Conservation (phyloP, 2,888 invertebrate species). For the Sialis lutaria region DNA sequence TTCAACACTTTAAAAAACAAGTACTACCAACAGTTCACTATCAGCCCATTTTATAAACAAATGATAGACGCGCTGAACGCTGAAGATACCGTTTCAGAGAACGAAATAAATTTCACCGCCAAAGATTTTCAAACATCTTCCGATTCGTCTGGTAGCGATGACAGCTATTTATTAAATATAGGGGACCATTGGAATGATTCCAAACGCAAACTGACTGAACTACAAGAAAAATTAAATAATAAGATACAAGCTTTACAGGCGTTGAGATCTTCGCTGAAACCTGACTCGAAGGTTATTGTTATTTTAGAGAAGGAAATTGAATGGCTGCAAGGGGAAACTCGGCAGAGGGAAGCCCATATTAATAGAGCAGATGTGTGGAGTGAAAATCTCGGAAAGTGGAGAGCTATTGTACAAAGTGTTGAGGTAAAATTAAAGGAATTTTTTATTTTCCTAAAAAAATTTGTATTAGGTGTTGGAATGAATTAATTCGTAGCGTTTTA, state of each 20-base stretch:
- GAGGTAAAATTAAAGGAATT: conserved; percentile 33
- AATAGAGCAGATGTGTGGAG: conserved; percentile 80
- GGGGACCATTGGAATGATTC: conserved; percentile 72
- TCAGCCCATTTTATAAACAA: conserved; percentile 69
- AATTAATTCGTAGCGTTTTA: no score
- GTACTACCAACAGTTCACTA: conserved; percentile 75
- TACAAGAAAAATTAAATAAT: conserved; percentile 70
- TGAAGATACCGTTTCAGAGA: conserved; percentile 28
- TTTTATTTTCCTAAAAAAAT: no score
- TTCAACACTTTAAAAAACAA: conserved; percentile 67
- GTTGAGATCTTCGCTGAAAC: conserved; percentile 60
- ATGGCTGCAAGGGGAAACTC: conserved; percentile 60
- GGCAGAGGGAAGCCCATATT: conserved; percentile 68
- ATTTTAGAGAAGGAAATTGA: conserved; percentile 74
- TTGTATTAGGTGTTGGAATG: no score
- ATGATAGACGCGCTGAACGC: conserved; percentile 47
- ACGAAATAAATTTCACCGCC: conserved; percentile 28
- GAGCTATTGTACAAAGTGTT: conserved; percentile 67
- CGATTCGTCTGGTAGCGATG: conserved; percentile 33
- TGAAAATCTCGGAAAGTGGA: conserved; percentile 76
- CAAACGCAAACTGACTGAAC: conserved; percentile 59
- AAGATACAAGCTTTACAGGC: conserved; percentile 75
- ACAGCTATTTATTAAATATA: conserved; percentile 36
- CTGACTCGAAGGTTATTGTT: conserved; percentile 62
- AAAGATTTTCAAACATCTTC: conserved; percentile 39